These are phyloP conservation scores for Champsocephalus gunnari DNA, from an alignment of 2,797 vertebrate genomes.

Conservation along the genomic window DNA sequence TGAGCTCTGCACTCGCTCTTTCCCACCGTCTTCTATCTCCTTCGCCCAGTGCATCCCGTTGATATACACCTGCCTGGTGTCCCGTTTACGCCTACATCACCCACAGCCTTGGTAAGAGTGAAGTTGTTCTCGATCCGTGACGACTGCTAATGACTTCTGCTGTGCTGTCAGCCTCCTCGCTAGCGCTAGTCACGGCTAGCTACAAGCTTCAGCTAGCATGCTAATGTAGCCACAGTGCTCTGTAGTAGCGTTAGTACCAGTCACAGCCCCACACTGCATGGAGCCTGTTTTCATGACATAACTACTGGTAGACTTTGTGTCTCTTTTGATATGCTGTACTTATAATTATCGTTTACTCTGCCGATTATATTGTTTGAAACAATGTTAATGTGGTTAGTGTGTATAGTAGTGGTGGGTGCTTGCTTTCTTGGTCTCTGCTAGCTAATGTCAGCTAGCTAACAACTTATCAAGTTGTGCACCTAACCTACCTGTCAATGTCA, in stretches of 20 bases:
- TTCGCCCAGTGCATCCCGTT: slow-evolving; percentile 66
- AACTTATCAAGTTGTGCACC: slow-evolving; percentile 26
- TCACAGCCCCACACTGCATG: slow-evolving; percentile 45
- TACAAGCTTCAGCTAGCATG: slow-evolving; percentile 76
- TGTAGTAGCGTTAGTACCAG: slow-evolving; percentile 59
- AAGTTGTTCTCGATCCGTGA: slow-evolving; percentile 64
- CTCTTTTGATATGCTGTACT: background rate
- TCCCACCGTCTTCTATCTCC: slow-evolving; percentile 73
- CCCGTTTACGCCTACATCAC: slow-evolving; percentile 57
- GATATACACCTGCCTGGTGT: slow-evolving; percentile 64
- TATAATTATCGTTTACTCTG: background rate
- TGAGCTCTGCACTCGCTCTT: slow-evolving; percentile 81
- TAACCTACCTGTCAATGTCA: slow-evolving; percentile 10
- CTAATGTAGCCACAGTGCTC: slow-evolving; percentile 76
- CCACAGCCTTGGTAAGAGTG: slow-evolving; percentile 80
- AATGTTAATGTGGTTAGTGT: slow-evolving; percentile 1
- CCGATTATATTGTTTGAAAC: background rate
- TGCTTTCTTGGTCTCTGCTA: slow-evolving; percentile 22
- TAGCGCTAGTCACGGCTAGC: slow-evolving; percentile 79
- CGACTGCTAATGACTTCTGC: slow-evolving; percentile 79
- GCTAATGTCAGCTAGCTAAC: slow-evolving; percentile 42
- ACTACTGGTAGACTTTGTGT: background rate
- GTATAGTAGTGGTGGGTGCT: slow-evolving; percentile 32
- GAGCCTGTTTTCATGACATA: slow-evolving; percentile 29
- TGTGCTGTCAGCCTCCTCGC: slow-evolving; percentile 80